Percentiles rank a stretch among this genome's conserved stretches.
Conservation (phyloP, 2,888 invertebrate genomes). For the Micropterix aruncella region DNA sequence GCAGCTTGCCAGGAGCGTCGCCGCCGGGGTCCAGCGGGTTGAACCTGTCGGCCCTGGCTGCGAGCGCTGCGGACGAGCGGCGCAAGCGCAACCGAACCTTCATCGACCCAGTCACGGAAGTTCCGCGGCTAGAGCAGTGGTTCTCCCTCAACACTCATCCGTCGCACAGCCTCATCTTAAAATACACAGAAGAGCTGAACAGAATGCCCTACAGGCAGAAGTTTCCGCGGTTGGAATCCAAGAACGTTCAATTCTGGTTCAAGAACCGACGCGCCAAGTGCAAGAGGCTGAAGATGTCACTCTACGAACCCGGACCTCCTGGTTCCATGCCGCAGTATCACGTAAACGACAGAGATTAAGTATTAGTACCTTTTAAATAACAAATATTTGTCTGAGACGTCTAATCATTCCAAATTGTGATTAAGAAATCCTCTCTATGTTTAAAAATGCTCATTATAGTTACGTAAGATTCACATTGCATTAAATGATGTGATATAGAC, state of each 20-base stretch:
- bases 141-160: conserved; percentile 97
- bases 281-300: conserved; percentile 86
- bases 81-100: conserved; percentile 95
- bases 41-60: conserved; percentile 46
- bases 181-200: conserved; percentile 95
- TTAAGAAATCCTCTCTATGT: too few species aligned
- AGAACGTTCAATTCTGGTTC: conserved; percentile 99
- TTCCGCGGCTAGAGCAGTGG: conserved; percentile 89
- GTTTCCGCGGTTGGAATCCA: conserved; percentile 95
- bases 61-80: conserved; percentile 62
- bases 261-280: conserved; percentile 97
- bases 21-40: conserved; percentile 43
- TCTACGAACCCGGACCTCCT: conserved; percentile 61
- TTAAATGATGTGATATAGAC: too few species aligned
- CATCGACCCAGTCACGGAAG: conserved; percentile 97
- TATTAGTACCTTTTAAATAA: too few species aligned
- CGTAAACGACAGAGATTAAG: conserved; percentile 40
- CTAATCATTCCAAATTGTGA: too few species aligned
- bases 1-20: conserved; percentile 38
- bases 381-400: too few species aligned
- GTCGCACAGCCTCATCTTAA: conserved; percentile 91
- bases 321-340: conserved; percentile 40
- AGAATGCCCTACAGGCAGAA: conserved; percentile 95
- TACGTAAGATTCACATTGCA: too few species aligned
- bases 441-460: too few species aligned